Percentiles rank a stretch among this genome's conserved stretches.
Evolutionary conservation across 2,888 invertebrate genomes (phyloP).

Genomic region (Macroteleia sp.): DNA sequence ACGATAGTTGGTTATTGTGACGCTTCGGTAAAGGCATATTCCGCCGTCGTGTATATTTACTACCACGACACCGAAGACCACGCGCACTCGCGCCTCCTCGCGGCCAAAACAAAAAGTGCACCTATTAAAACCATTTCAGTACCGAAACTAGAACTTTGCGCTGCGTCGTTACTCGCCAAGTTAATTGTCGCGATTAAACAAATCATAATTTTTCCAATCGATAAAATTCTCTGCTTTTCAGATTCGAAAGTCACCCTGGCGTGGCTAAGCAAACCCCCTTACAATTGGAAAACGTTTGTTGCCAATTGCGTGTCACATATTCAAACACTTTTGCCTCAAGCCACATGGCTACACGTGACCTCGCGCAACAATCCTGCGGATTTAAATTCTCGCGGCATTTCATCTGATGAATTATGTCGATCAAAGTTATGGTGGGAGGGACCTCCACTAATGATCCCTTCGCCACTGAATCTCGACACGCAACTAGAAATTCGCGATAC

Average conservation of each 20-base stretch:
- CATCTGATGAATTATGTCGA: not conserved
- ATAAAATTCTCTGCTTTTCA: not conserved
- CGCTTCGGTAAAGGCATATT: not conserved
- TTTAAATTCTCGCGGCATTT: slow-evolving; percentile 1
- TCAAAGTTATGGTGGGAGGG: not conserved
- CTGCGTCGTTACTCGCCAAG: not conserved
- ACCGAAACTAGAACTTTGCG: not conserved
- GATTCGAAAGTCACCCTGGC: not conserved
- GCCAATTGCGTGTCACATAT: not conserved
- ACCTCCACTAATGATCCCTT: not conserved
- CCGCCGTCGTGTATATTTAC: not conserved
- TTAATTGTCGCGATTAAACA: not conserved
- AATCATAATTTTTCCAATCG: not conserved
- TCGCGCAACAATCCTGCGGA: not conserved
- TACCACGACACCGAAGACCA: not conserved
- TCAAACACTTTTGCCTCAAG: not conserved
- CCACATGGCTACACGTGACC: not conserved
- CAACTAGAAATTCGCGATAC: too few species aligned
- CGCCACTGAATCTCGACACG: too few species aligned
- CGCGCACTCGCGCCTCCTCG: not conserved
- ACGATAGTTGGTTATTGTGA: not conserved
- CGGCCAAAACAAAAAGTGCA: not conserved
- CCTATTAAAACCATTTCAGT: not conserved
- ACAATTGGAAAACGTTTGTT: not conserved
- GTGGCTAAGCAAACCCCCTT: not conserved